Base-by-base conservation (phyloP, 2,797 vertebrate species). In the Rhodeus uyekii region DNA sequence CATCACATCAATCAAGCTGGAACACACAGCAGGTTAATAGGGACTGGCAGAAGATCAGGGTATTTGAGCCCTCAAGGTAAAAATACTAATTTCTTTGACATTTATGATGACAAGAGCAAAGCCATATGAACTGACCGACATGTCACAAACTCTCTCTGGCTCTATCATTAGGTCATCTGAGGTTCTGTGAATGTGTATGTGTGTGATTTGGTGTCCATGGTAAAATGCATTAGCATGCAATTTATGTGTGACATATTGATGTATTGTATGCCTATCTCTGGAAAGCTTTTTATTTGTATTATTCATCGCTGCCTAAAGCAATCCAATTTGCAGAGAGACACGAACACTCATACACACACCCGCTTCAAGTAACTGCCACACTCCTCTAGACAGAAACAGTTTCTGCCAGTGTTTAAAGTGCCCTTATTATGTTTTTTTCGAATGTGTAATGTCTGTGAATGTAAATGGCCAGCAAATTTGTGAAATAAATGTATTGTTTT, bases 81-180 rank as follows among this genome's bases (percentile, higher is more conserved):
- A n/a, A 78, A 68, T 32, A 71, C 65, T 19, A 27, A 48, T 72
- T 80, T 84, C 4, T 53, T 42, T 71, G 38, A 18, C 78, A 72
- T 76, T 65, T 78, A 24, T 69, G 53, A 80, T 78, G 84, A 83
- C 44, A 76, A 32, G 44, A 81, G 69, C n/a, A 78, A 50, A 68
- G 53, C 67, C 55, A 48, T 42, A 65, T 7, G 44, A 42, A 85
- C 60, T 67, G 74, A 53, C 39, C 10, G 29, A 65, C 34, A 69
- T 16, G 13, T 29, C 58, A 81, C 44, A 68, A 38, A 73, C 73
- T 71, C 36, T 29, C 16, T 53, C 65, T 64, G 44, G 39, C 39
- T 64, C 18, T 53, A 34, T 38, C 42, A 50, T 76, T 76, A 65
- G 67, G 50, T 48, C 73, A 53, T 39, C 69, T 39, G 10, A 58